Evolutionary conservation across 1,140 invertebrate genomes (phyloP), one percentile per base, ranked within the genome.

Genomic region (Cyphomyrmex costatus): DNA sequence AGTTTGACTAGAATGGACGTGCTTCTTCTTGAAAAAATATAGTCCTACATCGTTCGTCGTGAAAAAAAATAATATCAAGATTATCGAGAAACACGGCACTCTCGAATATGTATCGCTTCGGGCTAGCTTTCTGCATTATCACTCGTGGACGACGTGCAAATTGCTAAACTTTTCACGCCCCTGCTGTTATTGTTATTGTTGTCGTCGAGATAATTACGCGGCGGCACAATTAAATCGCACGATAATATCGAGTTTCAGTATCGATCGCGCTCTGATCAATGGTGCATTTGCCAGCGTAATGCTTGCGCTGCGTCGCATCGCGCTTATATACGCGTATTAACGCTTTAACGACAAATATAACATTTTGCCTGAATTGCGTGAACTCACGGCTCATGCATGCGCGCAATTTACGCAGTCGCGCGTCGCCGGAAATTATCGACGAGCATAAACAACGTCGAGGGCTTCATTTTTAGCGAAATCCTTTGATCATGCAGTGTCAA

Each of bases 291-390:
- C 36, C 53, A 24, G 58, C 36, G 61, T 42, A 80, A 71, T 61
- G 78, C 42, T 46, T 30, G 76, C 33, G 6, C 24, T 30, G n/a
- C 60, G 33, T 66, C 60, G 56, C 73, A 53, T 73, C 74, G n/a
- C 42, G 27, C 16, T 10, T 14, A 27, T 68, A 66, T 60, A 71
- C 27, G 36, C 53, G 27, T 83, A 83, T 83, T 83, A 83, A 73
- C 68, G 79, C 68, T 83, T 83, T 83, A 74, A 83, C 53, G 79
- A 73, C 79, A 83, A 83, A 83, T 83, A 83, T 83, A 83, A 83
- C 79, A 83, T 83, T 83, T 83, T n/a, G 79, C 49, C 79, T 71
- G 53, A 73, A 83, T 73, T 83, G 79, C 56, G 70, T 71, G 61
- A 68, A 68, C 46, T 61, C 56, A 30, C 56, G 24, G 63, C 46